Evolutionary conservation across 2,888 invertebrate genomes (phyloP).

Genomic region (Chaitophorus viminalis): DNA sequence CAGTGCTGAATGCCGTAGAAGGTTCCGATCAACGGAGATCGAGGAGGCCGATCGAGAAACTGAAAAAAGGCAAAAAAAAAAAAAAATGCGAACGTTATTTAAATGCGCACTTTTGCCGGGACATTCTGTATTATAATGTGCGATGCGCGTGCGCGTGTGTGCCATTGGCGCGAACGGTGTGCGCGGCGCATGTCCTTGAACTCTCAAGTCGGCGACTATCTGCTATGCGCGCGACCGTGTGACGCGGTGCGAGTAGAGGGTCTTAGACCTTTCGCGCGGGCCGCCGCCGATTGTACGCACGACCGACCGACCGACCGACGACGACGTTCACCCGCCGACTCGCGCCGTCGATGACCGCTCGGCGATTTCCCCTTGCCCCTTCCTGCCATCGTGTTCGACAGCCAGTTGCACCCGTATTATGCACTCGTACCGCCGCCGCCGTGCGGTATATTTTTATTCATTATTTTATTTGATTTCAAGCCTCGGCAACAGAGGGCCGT

Average conservation of each 20-base stretch:
- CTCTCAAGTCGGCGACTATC: constrained; percentile 26
- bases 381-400: background rate
- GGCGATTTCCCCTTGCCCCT: background rate
- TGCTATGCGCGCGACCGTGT: background rate
- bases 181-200: constrained; percentile 53
- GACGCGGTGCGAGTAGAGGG: constrained; percentile 13
- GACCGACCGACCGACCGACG: constrained; percentile 12
- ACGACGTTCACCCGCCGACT: background rate
- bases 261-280: constrained; percentile 52
- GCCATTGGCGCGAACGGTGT: constrained; percentile 34
- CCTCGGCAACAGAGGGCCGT: too few species aligned
- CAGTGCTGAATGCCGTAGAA: too few species aligned
- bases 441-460: too few species aligned
- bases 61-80: too few species aligned
- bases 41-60: too few species aligned
- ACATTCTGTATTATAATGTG: too few species aligned
- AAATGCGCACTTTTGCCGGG: too few species aligned
- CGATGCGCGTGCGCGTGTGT: background rate
- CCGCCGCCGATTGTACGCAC: background rate
- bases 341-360: constrained; percentile 51
- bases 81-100: too few species aligned
- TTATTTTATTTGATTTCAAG: too few species aligned
- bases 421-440: background rate
- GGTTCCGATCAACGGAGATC: too few species aligned
- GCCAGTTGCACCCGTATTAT: constrained; percentile 28